Percentiles rank a stretch among this genome's conserved stretches.
phyloP scores from a whole-genome alignment of 2,797 vertebrate genomes.

The Peromyscus melanophrys region DNA sequence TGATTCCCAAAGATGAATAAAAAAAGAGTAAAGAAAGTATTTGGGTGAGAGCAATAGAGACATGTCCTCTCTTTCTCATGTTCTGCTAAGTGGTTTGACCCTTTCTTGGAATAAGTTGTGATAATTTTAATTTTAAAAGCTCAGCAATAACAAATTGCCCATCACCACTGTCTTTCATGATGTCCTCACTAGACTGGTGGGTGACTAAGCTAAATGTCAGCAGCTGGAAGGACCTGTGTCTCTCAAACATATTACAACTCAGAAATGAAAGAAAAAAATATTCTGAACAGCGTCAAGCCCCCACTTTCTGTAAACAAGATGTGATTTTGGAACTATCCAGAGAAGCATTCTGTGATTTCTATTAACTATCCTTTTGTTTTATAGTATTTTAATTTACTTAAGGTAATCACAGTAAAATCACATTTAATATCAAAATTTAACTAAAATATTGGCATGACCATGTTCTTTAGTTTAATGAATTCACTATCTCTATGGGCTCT shows the following conservation, averaged over 20 bases:
- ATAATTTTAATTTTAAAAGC: constrained; percentile 64
- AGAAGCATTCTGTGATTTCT: constrained; percentile 21
- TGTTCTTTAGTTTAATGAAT: background rate
- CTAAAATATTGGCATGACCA: background rate
- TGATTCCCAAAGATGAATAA: constrained; percentile 26
- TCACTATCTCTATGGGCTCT: background rate
- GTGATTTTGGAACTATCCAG: background rate
- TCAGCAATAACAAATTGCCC: constrained; percentile 57
- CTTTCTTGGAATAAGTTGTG: constrained; percentile 37
- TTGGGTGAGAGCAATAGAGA: constrained; percentile 37
- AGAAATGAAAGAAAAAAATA: constrained; percentile 42
- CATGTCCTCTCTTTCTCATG: background rate
- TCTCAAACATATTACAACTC: constrained; percentile 33
- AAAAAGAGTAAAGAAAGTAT: constrained; percentile 54
- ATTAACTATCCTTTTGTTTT: background rate
- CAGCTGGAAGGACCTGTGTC: constrained; percentile 23
- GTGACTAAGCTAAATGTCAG: constrained; percentile 67
- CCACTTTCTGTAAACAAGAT: background rate
- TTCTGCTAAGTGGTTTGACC: constrained; percentile 60
- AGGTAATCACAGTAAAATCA: background rate
- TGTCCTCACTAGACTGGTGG: constrained; percentile 48
- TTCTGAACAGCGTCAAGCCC: background rate
- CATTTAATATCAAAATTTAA: background rate
- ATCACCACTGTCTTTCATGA: constrained; percentile 54
- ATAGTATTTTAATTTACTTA: constrained; percentile 44